Evolutionary conservation across 2,797 vertebrate genomes (phyloP), one percentile per base, ranked within the genome.

Genomic region (Aphelocoma californica): DNA sequence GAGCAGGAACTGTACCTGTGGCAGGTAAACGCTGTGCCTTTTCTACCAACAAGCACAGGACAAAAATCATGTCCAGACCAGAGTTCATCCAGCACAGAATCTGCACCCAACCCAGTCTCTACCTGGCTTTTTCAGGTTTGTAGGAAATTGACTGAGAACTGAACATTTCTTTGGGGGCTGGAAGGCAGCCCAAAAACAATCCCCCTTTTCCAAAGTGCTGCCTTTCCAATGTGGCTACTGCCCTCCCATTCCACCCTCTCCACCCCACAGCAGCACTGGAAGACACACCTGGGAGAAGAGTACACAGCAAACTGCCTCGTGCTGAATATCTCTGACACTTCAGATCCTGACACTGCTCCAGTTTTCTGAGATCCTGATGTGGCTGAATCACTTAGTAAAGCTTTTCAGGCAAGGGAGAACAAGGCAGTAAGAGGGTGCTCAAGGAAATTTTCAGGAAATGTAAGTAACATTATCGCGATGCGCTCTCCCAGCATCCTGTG

Each of bases 391-490:
- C 32, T 29, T 19, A 8, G 16, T 4, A 38, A 62, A 81, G 44
- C 47, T 73, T 58, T 48, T 29, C 44, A 53, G 45, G 69, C 66
- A 34, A 57, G 36, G 42, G 16, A 70, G 20, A 47, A 20, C 8
- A 42, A 86, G 44, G 44, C 32, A 64, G 25, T 7, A 12, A 38
- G 11, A 74, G 25, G 18, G 57, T 31, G 56, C 34, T 75, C 23
- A 25, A 53, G 57, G 57, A 92, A 70, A 72, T 36, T 69, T 1
- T 12, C 13, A 72, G 45, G 54, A 42, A 44, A 61, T n/a, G 11
- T 31, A 29, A 23, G 34, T 21, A 62, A 51, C 2, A 1, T 24
- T 4, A 31, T 1, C 17, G 15, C 0, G 0, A 47, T 10, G 25
- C 0, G 0, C 12, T 73, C 19, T 82, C 36, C 38, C 69, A 60